Evolutionary conservation across 2,113 vertebrate species (phyloP).

Genomic region (Etheostoma spectabile): DNA sequence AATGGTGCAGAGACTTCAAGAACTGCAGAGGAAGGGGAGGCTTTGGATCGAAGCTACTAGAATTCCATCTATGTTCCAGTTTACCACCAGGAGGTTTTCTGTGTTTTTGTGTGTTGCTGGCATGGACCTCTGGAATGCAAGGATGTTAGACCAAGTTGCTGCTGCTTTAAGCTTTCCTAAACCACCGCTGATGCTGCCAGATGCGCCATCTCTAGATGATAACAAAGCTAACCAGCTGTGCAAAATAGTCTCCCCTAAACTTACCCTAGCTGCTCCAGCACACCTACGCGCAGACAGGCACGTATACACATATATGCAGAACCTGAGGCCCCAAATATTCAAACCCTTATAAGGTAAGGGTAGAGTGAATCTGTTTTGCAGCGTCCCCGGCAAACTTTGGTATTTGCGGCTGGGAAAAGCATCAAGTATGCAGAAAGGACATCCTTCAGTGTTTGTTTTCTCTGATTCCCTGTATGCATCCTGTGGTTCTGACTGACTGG

Average conservation of each 20-base stretch:
- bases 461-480: constrained; percentile 74
- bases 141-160: constrained; percentile 51
- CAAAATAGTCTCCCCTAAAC: constrained; percentile 29
- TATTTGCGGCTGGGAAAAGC: constrained; percentile 79
- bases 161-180: constrained; percentile 58
- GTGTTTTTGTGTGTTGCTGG: constrained; percentile 55
- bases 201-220: constrained; percentile 50
- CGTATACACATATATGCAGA: constrained; percentile 44
- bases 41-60: constrained; percentile 53
- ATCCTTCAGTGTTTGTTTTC: constrained; percentile 80
- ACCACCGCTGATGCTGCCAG: constrained; percentile 37
- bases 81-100: constrained; percentile 61
- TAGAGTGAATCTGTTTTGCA: constrained; percentile 75
- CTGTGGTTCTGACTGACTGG: constrained; percentile 69
- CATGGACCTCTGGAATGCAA: constrained; percentile 48
- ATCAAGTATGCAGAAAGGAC: constrained; percentile 79
- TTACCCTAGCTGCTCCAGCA: constrained; percentile 5
- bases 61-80: constrained; percentile 71
- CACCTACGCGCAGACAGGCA: constrained; percentile 39
- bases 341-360: constrained; percentile 73
- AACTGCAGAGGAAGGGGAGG: constrained; percentile 50
- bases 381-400: constrained; percentile 61
- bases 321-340: constrained; percentile 41
- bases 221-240: constrained; percentile 66
- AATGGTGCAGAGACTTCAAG: constrained; percentile 45